Conservation (phyloP, 2,797 vertebrate genomes). For the Otolemur crassicaudatus region DNA sequence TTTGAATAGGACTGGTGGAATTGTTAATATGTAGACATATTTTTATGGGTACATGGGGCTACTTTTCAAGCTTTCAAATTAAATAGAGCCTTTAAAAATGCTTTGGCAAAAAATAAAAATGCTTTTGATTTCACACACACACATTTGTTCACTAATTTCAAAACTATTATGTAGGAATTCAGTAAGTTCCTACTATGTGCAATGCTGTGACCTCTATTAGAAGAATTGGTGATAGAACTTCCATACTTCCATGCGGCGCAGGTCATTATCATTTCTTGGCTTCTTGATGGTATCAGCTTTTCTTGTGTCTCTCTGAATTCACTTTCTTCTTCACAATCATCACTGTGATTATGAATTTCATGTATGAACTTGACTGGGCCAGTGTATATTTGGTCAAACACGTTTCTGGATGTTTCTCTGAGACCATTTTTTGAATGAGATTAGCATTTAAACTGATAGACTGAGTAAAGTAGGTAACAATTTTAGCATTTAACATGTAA, state of each 20-base stretch:
- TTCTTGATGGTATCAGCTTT: background rate
- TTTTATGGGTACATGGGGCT: background rate
- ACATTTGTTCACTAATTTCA: background rate
- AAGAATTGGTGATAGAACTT: background rate
- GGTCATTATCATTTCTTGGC: background rate
- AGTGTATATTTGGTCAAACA: background rate
- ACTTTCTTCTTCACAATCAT: conserved; percentile 15
- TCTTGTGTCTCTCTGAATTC: background rate
- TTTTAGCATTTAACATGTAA: background rate
- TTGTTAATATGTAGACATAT: background rate
- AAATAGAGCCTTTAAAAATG: background rate
- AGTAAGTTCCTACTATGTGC: background rate
- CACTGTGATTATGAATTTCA: background rate
- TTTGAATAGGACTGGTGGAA: conserved; percentile 2
- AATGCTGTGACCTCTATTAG: background rate
- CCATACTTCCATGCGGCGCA: background rate
- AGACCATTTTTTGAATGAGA: background rate
- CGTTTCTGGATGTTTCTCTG: background rate
- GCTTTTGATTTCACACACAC: background rate
- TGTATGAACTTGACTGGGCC: background rate
- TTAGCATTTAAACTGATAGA: background rate
- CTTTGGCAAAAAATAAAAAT: background rate
- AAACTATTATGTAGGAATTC: background rate
- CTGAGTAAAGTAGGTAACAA: background rate
- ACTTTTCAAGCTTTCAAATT: background rate